Base-by-base conservation (phyloP, 2,888 invertebrate genomes). In the Dicyrtoma fusca region DNA sequence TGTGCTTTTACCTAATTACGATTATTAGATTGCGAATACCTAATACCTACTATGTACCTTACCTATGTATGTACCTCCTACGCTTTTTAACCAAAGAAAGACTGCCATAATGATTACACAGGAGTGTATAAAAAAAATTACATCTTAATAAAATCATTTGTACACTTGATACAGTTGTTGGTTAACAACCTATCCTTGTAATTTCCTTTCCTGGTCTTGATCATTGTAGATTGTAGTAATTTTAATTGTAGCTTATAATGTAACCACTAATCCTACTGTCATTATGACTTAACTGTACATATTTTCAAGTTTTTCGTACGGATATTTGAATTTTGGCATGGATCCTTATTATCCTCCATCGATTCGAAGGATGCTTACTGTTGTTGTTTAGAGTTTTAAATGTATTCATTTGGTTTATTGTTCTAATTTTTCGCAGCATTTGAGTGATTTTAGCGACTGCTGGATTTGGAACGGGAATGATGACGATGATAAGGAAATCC, bases 371-470 rank as follows among this genome's bases (percentile, higher is more conserved):
- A n/a, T n/a, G n/a, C n/a, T n/a, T n/a, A n/a, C n/a, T n/a, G n/a
- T n/a, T n/a, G n/a, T n/a, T n/a, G n/a, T n/a, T n/a, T n/a, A n/a
- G n/a, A n/a, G n/a, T n/a, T n/a, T n/a, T n/a, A n/a, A n/a, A n/a
- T n/a, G n/a, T n/a, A n/a, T n/a, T n/a, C n/a, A n/a, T n/a, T n/a
- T n/a, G n/a, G n/a, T n/a, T n/a, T n/a, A 53, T 13, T 8, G 8
- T 53, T 53, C 17, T 53, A 53, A 25, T 59, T 59, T 14, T 13
- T 34, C 51, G 23, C 26, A 65, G 65, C 65, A 65, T 34, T 26
- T 65, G 17, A 65, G 65, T 25, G 65, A 65, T 34, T 65, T 53
- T 34, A 65, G 65, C 13, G 65, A 65, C n/a, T 51, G 53, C 17
- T 65, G 65, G 65, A 65, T 26, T 19, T 65, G 65, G 65, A 53